Base-by-base conservation (phyloP, 2,888 invertebrate genomes). In the Himalopsyche japonica region DNA sequence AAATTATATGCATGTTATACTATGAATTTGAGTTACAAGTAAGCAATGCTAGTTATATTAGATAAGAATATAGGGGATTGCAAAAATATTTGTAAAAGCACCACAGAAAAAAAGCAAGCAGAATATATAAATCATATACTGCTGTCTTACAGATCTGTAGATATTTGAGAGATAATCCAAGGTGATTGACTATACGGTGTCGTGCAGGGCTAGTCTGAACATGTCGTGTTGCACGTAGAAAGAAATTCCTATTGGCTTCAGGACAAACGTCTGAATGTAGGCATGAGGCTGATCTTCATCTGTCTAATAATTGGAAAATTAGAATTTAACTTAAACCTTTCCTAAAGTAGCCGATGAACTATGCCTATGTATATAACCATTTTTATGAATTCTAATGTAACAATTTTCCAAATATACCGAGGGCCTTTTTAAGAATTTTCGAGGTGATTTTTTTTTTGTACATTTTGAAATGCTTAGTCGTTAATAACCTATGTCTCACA, bases 161-260 rank as follows among this genome's bases (percentile, higher is more conserved):
- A 79, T 79, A 78, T 77, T 79, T 37, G 82, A 47, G 24, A 43
- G 37, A 34, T 47, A 48, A 76, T 32, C 48, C 80, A 27, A 32
- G 76, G 76, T 57, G 79, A 27, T 27, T n/a, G 88, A 91, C 90
- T 94, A 94, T 90, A 94, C 91, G 87, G 92, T 92, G 92, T 98
- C 96, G 92, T 98, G 98, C 89, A 98, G 94, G 88, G 97, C 96
- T 90, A 98, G 95, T 91, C 98, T 95, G 94, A 98, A 98, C 91
- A 97, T 95, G 92, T 98, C 98, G 91, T 98, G 98, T 92, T 97
- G 97, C 90, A 98, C 95, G 93, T 96, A 98, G 94, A 96, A 98
- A 90, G 96, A 96, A 90, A 94, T 95, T 91, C 95, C 96, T 90
- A 96, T 94, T 88, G 97, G 97, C 93, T 97, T 97, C 93, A 98